Base-by-base conservation (phyloP, 2,888 invertebrate species). In the Dromius quadrimaculatus region DNA sequence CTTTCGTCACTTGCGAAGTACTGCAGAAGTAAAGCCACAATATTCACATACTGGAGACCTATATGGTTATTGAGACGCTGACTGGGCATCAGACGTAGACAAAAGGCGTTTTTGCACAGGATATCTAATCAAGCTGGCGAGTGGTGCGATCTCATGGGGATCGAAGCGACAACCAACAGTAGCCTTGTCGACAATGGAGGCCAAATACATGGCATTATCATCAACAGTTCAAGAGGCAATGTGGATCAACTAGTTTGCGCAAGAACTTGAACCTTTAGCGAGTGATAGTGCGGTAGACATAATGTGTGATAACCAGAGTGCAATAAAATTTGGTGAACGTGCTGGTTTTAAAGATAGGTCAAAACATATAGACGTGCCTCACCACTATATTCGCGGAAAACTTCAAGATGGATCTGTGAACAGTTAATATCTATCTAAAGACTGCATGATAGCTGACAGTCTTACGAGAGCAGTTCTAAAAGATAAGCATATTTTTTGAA, bases 61-160 rank as follows among this genome's bases (percentile, higher is more conserved):
- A 0, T 45, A 13, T n/a, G 74, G 69, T 1, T 75, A 71, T 20
- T 9, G 63, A 1, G 74, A 75, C 43, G 71, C 74, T 0, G 73
- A 74, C 41, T 74, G 72, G 72, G 73, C 71, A 1, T 70, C 68
- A 9, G 64, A 74, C n/a, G 13, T 71, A 2, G 71, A 72, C n/a
- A 72, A 73, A 38, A 11, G 73, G 8, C 64, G 47, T 36, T 74
- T 74, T 1, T 74, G 72, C 36, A 47, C 71, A 0, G 74, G 74
- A 1, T 54, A 71, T 19, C 64, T 69, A 8, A 36, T 41, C 23
- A 45, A 19, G 63, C 22, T 63, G 64, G 41, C 63, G 34, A 65
- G 72, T 74, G 72, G 74, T 73, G 71, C 50, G 2, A 22, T 50
- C 6, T n/a, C 9, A n/a, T 50, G 50, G 50, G 11, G 9, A 20